phyloP scores from a whole-genome alignment of 2,888 invertebrate species.

The Agrypnus murinus region DNA sequence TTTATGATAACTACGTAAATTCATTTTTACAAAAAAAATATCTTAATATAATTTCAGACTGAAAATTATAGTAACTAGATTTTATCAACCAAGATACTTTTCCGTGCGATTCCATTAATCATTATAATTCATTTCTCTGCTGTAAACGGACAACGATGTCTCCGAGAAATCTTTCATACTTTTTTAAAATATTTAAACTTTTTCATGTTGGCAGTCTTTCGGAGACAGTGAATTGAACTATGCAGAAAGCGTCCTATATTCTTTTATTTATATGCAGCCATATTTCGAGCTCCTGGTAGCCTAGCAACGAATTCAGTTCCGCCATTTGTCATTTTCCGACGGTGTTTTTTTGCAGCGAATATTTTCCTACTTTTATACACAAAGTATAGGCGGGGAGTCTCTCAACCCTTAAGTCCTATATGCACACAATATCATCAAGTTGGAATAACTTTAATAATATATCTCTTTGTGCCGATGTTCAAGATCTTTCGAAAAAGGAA shows the following conservation, averaged over 20 bases:
- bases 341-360: constrained; percentile 65
- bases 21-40: too few relatives aligned
- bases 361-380: constrained; percentile 66
- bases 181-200: background rate
- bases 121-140: too few relatives aligned
- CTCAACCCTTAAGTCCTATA: constrained; percentile 51
- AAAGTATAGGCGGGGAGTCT: constrained; percentile 62
- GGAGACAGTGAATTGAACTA: constrained; percentile 61
- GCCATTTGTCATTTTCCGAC: constrained; percentile 68
- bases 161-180: background rate
- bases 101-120: too few relatives aligned
- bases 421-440: constrained; percentile 56
- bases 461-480: constrained; percentile 48
- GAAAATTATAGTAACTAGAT: too few relatives aligned
- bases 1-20: too few relatives aligned
- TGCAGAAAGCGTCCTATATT: constrained; percentile 63
- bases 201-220: constrained; percentile 51
- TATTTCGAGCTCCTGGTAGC: constrained; percentile 65
- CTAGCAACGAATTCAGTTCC: constrained; percentile 67
- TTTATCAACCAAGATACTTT: too few relatives aligned
- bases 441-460: constrained; percentile 58
- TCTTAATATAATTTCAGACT: too few relatives aligned
- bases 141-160: too few relatives aligned
- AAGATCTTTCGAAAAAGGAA: constrained; percentile 34
- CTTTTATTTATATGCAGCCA: constrained; percentile 69